These are phyloP conservation scores for Eupithecia abbreviata DNA, from an alignment of 2,888 invertebrate species.

Conservation along the genomic window DNA sequence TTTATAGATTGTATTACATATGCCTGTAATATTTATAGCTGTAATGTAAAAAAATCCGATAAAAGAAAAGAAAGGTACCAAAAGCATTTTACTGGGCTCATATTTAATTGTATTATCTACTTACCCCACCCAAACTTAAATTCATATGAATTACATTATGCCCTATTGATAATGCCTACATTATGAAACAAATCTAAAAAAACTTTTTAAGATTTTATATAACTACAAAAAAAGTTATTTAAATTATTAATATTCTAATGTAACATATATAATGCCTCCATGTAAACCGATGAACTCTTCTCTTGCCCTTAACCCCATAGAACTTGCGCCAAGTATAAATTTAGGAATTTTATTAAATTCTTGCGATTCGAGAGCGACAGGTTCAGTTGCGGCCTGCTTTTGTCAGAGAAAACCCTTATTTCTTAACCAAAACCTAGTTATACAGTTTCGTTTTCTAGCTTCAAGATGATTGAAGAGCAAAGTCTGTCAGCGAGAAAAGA, in stretches of 20 bases:
- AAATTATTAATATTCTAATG: neutral
- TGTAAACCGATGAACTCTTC: neutral
- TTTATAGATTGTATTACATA: conserved; percentile 47
- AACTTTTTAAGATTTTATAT: neutral
- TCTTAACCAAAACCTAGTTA: neutral
- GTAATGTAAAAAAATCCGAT: no score
- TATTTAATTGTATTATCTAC: neutral
- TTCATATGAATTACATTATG: neutral
- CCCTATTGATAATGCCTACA: neutral
- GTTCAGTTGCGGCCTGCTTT: neutral
- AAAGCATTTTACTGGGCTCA: conserved; percentile 35
- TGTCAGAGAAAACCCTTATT: neutral
- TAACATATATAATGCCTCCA: neutral
- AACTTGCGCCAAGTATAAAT: neutral
- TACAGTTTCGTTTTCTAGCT: neutral
- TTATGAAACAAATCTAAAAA: neutral
- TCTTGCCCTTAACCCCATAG: neutral
- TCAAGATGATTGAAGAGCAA: conserved; percentile 32
- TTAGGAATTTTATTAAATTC: neutral
- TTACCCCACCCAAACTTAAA: neutral
- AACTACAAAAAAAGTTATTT: neutral
- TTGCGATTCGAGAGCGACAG: neutral
- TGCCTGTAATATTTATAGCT: conserved; percentile 9
- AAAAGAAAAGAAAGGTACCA: conserved; percentile 60
- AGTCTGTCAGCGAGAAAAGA: conserved; percentile 51